A percentile compares a stretch with the other conserved stretches of the same genome.
These are phyloP conservation scores for Remorina albescens DNA, from an alignment of 2,797 vertebrate genomes.

Conservation along the genomic window DNA sequence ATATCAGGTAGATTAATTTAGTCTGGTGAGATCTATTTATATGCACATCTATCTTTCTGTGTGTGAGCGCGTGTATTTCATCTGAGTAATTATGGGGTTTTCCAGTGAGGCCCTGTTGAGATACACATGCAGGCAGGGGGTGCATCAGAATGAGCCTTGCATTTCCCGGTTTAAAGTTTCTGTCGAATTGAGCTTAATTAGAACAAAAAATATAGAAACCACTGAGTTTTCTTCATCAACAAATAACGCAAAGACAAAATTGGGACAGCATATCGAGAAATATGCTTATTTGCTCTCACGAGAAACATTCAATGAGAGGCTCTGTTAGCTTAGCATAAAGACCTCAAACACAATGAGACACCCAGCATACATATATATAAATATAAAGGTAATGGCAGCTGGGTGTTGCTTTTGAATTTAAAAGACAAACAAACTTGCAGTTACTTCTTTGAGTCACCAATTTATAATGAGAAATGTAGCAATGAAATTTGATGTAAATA, in stretches of 20 bases:
- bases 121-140: not conserved
- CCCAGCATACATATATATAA: too few relatives aligned
- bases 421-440: too few relatives aligned
- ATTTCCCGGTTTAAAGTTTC: not conserved
- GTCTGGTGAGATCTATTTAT: slow-evolving; percentile 26
- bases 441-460: not conserved
- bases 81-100: not conserved
- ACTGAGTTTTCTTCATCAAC: too few relatives aligned
- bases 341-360: not conserved
- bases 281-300: not conserved
- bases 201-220: not conserved
- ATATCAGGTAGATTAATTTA: slow-evolving; percentile 49
- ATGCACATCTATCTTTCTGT: slow-evolving; percentile 3
- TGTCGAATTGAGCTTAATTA: not conserved
- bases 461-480: not conserved
- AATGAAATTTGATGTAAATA: not conserved
- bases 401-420: too few relatives aligned
- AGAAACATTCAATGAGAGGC: not conserved
- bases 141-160: not conserved
- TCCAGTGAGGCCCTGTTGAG: not conserved
- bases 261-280: not conserved
- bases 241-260: not conserved
- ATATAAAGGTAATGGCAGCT: too few relatives aligned
- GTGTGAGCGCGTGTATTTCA: slow-evolving; percentile 20
- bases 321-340: not conserved